A percentile compares a stretch with the other conserved stretches of the same genome.
phyloP scores from a whole-genome alignment of 2,888 invertebrate genomes.

The Ecliptopera silaceata region DNA sequence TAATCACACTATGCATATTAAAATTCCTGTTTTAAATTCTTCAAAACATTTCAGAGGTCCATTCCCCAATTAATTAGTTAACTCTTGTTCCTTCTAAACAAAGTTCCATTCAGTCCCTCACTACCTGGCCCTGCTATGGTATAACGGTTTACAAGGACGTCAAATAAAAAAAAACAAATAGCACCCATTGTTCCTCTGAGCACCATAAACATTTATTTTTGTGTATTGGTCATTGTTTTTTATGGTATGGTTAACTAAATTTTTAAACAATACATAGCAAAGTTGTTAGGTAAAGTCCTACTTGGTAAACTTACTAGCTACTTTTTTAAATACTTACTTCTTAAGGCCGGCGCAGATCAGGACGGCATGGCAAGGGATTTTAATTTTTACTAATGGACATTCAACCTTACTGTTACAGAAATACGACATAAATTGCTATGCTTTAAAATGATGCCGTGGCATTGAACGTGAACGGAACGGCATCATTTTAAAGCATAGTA shows the following conservation, averaged over 20 bases:
- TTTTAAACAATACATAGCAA: background rate
- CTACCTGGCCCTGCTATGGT: constrained; percentile 54
- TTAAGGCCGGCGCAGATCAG: no score
- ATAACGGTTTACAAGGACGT: constrained; percentile 61
- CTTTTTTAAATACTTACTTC: no score
- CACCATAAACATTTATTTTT: constrained; percentile 53
- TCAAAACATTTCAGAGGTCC: background rate
- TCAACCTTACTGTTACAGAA: no score
- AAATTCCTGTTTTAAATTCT: background rate
- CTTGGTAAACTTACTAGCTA: no score
- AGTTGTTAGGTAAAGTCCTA: no score
- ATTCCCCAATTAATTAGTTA: constrained; percentile 15
- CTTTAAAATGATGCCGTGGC: no score
- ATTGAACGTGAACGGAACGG: no score
- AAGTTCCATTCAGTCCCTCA: constrained; percentile 43
- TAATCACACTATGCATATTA: background rate
- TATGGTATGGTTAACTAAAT: constrained; percentile 5
- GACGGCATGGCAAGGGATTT: no score
- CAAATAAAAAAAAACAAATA: constrained; percentile 52
- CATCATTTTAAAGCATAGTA: no score
- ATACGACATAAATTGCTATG: no score
- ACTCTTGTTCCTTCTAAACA: constrained; percentile 34
- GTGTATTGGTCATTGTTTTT: constrained; percentile 34
- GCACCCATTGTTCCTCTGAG: constrained; percentile 62
- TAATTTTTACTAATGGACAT: no score